phyloP scores from a whole-genome alignment of 2,113 vertebrate species.

The Stercorarius parasiticus region DNA sequence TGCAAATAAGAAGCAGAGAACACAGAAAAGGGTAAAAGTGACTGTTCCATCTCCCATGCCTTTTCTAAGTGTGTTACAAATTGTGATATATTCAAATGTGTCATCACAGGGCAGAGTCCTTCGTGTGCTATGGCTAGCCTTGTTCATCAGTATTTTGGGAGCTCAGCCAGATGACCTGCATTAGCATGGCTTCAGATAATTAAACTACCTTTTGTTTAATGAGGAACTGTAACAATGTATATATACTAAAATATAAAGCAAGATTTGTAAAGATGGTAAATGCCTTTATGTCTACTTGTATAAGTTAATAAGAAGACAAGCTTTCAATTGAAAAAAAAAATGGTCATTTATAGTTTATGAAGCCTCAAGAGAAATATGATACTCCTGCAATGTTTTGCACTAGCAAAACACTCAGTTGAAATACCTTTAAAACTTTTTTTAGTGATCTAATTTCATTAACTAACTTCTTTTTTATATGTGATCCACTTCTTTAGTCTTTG shows the following conservation, averaged over 20 bases:
- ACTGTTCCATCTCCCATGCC: neutral
- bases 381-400: neutral
- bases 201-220: neutral
- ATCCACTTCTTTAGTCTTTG: constrained; percentile 13
- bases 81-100: neutral
- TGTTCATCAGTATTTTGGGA: neutral
- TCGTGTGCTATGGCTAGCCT: neutral
- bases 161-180: neutral
- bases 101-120: neutral
- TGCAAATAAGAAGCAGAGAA: neutral
- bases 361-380: neutral
- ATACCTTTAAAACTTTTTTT: neutral
- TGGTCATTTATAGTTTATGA: neutral
- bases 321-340: neutral
- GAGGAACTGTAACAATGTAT: neutral
- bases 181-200: neutral
- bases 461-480: neutral
- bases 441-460: neutral
- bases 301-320: neutral
- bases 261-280: neutral
- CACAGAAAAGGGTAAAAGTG: neutral
- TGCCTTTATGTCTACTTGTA: neutral
- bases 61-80: neutral
- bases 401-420: constrained; percentile 9
- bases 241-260: neutral